A percentile compares a stretch with the other conserved stretches of the same genome.
phyloP scores from a whole-genome alignment of 2,888 invertebrate species.

The Polietes domitor region DNA sequence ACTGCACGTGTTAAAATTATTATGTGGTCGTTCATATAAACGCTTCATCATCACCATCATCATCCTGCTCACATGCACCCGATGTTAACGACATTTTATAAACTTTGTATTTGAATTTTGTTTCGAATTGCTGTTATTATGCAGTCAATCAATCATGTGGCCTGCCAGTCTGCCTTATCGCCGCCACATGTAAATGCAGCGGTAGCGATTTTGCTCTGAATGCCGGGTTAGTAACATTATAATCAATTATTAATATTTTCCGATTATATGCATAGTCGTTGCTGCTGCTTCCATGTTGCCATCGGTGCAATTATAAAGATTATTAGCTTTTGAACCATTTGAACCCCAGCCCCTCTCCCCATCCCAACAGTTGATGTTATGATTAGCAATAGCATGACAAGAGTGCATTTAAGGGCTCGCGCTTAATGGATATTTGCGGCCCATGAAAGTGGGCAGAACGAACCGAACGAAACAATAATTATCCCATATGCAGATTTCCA shows the following conservation, averaged over 20 bases:
- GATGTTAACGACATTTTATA: background rate
- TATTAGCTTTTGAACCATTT: constrained; percentile 5
- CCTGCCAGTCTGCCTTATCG: background rate
- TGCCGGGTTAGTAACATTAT: constrained; percentile 21
- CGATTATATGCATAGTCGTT: background rate
- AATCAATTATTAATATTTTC: constrained; percentile 7
- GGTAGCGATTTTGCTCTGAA: background rate
- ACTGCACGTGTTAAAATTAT: constrained; percentile 5
- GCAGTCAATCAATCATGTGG: background rate
- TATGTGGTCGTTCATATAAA: no score
- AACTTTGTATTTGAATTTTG: constrained; percentile 11
- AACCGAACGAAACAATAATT: background rate
- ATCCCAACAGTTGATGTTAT: background rate
- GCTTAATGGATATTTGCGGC: background rate
- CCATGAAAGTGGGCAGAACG: background rate
- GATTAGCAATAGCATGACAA: constrained; percentile 12
- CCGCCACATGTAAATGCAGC: background rate
- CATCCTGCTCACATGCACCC: background rate
- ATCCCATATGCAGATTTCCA: background rate
- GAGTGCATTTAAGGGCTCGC: background rate
- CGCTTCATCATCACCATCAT: background rate
- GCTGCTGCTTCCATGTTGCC: background rate
- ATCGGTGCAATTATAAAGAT: background rate
- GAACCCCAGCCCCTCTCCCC: background rate
- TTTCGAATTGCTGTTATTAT: background rate